Evolutionary conservation across 2,113 vertebrate species (phyloP).

Genomic region (zebrafish (Danio rerio)): GRCz12tu NC_133199.1:3785501-3786000

Average conservation of each 20-base stretch:
- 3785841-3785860: slow-evolving; percentile 65
- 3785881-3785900: slow-evolving; percentile 64
- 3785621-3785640: slow-evolving; percentile 75
- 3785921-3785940: slow-evolving; percentile 13
- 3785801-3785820: slow-evolving; percentile 70
- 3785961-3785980: not conserved
- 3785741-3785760: slow-evolving; percentile 1
- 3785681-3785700: slow-evolving; percentile 75
- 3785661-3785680: slow-evolving; percentile 70
- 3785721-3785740: not conserved
- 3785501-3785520: slow-evolving; percentile 18
- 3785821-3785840: slow-evolving; percentile 58
- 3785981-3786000: no score
- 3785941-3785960: not conserved
- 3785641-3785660: slow-evolving; percentile 74
- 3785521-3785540: slow-evolving; percentile 67
- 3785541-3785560: slow-evolving; percentile 71
- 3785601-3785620: slow-evolving; percentile 74
- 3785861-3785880: slow-evolving; percentile 71
- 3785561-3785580: slow-evolving; percentile 72
- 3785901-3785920: slow-evolving; percentile 13
- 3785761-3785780: slow-evolving; percentile 14
- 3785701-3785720: slow-evolving; percentile 47
- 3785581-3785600: slow-evolving; percentile 71
- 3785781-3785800: slow-evolving; percentile 48